Evolutionary conservation across 2,888 invertebrate genomes (phyloP).

Genomic region (Rhamnusium bicolor): DNA sequence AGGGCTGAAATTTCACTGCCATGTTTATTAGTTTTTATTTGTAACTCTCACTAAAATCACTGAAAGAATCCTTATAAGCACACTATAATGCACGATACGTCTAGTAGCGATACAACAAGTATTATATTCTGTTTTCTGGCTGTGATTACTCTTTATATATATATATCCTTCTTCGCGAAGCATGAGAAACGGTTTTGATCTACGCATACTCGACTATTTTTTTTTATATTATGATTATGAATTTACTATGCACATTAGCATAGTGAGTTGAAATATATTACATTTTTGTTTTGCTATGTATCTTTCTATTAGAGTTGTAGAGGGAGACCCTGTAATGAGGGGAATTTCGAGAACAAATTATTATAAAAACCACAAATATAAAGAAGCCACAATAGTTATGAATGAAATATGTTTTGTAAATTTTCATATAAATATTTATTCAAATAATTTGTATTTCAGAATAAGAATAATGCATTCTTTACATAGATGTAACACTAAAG

Average conservation of each 20-base stretch:
- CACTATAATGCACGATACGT: slow-evolving; percentile 10
- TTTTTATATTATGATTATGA: slow-evolving; percentile 4
- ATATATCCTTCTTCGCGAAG: slow-evolving; percentile 28
- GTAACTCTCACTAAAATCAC: slow-evolving; percentile 19
- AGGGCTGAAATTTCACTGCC: slow-evolving; percentile 60
- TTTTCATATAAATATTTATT: too few species aligned
- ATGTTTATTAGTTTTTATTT: slow-evolving; percentile 45
- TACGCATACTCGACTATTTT: slow-evolving; percentile 30
- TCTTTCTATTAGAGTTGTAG: neutral
- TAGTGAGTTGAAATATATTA: neutral
- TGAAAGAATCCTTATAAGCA: slow-evolving; percentile 28
- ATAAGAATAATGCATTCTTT: too few species aligned
- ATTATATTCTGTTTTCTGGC: slow-evolving; percentile 27
- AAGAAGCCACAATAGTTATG: too few species aligned
- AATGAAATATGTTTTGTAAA: too few species aligned
- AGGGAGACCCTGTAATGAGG: too few species aligned
- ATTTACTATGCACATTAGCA: slow-evolving; percentile 14
- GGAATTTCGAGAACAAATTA: too few species aligned
- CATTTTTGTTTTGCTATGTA: neutral
- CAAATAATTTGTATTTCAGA: too few species aligned
- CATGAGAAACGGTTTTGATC: slow-evolving; percentile 24
- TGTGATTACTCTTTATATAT: slow-evolving; percentile 33
- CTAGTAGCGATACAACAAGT: slow-evolving; percentile 17
- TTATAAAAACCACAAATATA: too few species aligned
- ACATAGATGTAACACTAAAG: too few species aligned